Evolutionary conservation across 35 echinoderm and acorn worm genomes (phyloP), one percentile per base, ranked within the genome.

Genomic region (Chiridota heheva): DNA sequence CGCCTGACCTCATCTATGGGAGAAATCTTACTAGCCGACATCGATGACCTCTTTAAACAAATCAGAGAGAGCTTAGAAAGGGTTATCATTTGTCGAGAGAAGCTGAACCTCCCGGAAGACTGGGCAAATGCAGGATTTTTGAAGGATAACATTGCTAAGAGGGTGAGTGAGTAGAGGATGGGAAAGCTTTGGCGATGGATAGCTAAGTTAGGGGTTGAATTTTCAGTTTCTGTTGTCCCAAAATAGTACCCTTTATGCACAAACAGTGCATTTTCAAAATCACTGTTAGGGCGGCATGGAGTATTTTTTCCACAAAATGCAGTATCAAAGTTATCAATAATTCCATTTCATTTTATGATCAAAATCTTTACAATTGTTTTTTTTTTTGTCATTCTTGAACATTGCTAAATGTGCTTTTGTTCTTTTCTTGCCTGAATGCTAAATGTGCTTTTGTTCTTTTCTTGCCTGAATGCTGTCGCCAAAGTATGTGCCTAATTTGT

Each of bases 11-110:
- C 81, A 15, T 90, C 72, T 46, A 84, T 81, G 77, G 95, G 85
- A 3, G 89, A 98, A 86, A 88, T 58, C 44, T 81, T 98, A 7
- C 57, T 98, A 18, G 72, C 89, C 8, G 85, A 76, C 57, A 58
- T 88, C 64, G 64, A 91, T 43, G 95, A 81, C 7, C 75, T 84
- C 42, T 98, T 98, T 67, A 57, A 60, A 60, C 73, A 79, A 42
- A 70, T 98, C n/a, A 49, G 75, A 38, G 79, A 68, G 10, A 78
- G 60, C 42, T 49, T 98, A 13, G 62, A 69, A 47, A 75, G 86
- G 58, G 80, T 98, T 43, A 38, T 87, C 7, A 60, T 43, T 42
- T 39, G 63, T 24, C 80, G 83, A 76, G 84, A 88, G 36, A 20
- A 58, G 34, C 25, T 92, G 26, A 58, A 47, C 1, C 41, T 91